Evolutionary conservation across 2,113 vertebrate genomes (phyloP).

Genomic region (Cebidichthys violaceus): DNA sequence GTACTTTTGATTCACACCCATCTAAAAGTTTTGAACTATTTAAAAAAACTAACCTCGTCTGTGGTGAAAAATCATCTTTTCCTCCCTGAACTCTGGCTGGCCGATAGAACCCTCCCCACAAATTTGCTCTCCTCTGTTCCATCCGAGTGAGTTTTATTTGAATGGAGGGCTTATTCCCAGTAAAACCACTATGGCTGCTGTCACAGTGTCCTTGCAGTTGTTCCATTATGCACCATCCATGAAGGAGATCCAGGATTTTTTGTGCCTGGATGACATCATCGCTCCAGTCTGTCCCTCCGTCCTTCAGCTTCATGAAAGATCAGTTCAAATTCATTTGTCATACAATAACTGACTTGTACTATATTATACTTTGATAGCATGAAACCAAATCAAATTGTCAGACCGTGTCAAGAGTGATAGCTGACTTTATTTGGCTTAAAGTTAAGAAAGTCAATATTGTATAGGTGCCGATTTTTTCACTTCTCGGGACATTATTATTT

Average conservation of each 20-base stretch:
- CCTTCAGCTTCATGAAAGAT: constrained; percentile 45
- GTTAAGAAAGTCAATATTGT: background rate
- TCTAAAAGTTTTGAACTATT: background rate
- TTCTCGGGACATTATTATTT: constrained; percentile 22
- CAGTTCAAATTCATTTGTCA: constrained; percentile 39
- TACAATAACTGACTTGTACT: constrained; percentile 15
- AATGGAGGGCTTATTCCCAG: constrained; percentile 44
- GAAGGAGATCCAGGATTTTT: constrained; percentile 44
- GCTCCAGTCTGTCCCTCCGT: constrained; percentile 29
- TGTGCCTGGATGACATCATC: constrained; percentile 55
- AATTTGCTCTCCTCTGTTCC: background rate
- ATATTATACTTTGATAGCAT: constrained; percentile 21
- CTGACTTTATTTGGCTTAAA: background rate
- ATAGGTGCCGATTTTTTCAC: constrained; percentile 24
- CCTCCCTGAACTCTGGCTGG: constrained; percentile 1
- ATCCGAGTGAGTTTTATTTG: constrained; percentile 47
- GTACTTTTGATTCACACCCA: background rate
- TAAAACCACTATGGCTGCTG: constrained; percentile 44
- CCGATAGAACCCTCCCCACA: background rate
- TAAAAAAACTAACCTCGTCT: background rate
- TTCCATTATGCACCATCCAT: constrained; percentile 42
- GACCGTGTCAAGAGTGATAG: background rate
- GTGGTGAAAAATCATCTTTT: background rate
- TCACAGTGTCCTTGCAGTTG: constrained; percentile 54
- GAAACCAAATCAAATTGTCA: constrained; percentile 12